A percentile compares a stretch with the other conserved stretches of the same genome.
These are phyloP conservation scores for Lymantria dispar DNA, from an alignment of 2,888 invertebrate genomes.

Conservation along the genomic window DNA sequence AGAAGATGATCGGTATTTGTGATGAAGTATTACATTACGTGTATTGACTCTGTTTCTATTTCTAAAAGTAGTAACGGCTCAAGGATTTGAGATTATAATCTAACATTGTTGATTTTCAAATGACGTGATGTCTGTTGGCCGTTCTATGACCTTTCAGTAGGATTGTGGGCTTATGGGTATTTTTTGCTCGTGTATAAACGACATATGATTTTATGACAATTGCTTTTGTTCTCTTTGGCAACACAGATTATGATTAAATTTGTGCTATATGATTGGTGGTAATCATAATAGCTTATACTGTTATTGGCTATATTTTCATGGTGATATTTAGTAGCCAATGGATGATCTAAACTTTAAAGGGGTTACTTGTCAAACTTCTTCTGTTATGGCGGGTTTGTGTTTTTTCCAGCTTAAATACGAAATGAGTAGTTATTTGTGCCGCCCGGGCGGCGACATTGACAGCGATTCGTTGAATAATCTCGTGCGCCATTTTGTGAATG, in stretches of 20 bases:
- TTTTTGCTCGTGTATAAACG: too few species aligned
- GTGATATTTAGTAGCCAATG: constrained; percentile 13
- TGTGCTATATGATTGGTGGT: constrained; percentile 9
- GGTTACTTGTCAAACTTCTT: constrained; percentile 41
- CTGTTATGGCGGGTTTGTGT: constrained; percentile 77
- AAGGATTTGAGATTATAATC: too few species aligned
- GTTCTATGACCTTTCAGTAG: too few species aligned
- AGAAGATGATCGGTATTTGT: too few species aligned
- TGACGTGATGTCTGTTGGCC: too few species aligned
- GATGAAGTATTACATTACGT: too few species aligned
- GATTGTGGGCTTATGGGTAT: too few species aligned
- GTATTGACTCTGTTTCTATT: too few species aligned
- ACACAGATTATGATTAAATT: not conserved
- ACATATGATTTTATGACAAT: not conserved
- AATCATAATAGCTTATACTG: not conserved
- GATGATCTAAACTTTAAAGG: constrained; percentile 9
- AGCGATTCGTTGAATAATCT: constrained; percentile 74
- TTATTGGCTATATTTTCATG: constrained; percentile 6
- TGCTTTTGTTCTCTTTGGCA: not conserved
- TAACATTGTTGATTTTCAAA: too few species aligned
- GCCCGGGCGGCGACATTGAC: constrained; percentile 77
- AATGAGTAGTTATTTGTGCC: constrained; percentile 77
- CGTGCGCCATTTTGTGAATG: constrained; percentile 79
- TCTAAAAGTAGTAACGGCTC: too few species aligned
- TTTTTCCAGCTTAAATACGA: constrained; percentile 78